Conservation (phyloP, 2,888 invertebrate species). For the Eristalis intricaria region DNA sequence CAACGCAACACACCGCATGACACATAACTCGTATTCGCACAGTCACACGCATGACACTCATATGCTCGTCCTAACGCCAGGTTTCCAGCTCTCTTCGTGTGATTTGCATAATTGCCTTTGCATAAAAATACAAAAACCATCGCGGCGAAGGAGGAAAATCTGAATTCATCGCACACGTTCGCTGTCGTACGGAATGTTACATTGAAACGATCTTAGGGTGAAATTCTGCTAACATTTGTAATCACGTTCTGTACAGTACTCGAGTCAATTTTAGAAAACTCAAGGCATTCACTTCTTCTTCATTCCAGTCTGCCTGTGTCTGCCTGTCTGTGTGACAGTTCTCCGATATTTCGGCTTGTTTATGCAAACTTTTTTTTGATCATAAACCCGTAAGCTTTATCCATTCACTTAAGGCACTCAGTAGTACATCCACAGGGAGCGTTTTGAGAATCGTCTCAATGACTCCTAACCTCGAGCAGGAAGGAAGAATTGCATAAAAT, state of each 20-base stretch:
- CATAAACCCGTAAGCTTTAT: slow-evolving; percentile 46
- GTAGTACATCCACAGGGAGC: background rate
- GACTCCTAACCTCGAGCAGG: background rate
- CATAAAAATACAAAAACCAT: background rate
- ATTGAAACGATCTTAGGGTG: slow-evolving; percentile 21
- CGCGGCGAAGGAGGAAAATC: background rate
- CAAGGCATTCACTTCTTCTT: too few relatives aligned
- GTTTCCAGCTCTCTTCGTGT: slow-evolving; percentile 19
- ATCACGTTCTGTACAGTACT: slow-evolving; percentile 42
- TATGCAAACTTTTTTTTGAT: slow-evolving; percentile 20
- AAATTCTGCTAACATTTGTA: slow-evolving; percentile 48
- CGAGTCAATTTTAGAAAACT: too few relatives aligned
- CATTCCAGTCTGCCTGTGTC: too few relatives aligned
- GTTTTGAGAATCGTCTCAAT: background rate
- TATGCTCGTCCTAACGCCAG: slow-evolving; percentile 26
- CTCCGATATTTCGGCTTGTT: background rate
- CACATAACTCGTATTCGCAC: background rate
- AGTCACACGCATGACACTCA: slow-evolving; percentile 33
- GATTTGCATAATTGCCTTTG: slow-evolving; percentile 56
- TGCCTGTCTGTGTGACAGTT: slow-evolving; percentile 14
- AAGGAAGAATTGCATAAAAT: slow-evolving; percentile 13
- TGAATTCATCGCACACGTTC: slow-evolving; percentile 29
- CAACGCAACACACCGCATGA: slow-evolving; percentile 20
- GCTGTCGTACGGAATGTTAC: background rate
- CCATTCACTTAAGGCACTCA: slow-evolving; percentile 2